phyloP scores from a whole-genome alignment of 2,113 vertebrate species.

The Rhinolophus sinicus region DNA sequence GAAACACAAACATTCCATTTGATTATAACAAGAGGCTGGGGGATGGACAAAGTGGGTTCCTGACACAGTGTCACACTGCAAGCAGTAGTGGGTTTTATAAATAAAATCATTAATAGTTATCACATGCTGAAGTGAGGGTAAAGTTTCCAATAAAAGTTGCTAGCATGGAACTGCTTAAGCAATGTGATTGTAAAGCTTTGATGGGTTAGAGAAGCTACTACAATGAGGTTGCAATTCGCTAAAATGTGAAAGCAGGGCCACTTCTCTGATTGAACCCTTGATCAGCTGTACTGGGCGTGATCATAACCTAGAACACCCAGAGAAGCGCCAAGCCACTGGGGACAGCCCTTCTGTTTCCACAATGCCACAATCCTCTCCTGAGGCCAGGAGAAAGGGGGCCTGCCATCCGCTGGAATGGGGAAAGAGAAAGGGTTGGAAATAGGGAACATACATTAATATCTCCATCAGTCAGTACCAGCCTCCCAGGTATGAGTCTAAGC shows the following conservation, averaged over 20 bases:
- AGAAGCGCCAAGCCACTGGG: accelerated
- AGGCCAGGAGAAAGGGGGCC: neutral
- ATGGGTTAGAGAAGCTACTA: neutral
- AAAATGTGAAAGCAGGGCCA: neutral
- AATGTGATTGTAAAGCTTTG: neutral
- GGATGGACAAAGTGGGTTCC: neutral
- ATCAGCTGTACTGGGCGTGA: accelerated
- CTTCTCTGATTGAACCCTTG: neutral
- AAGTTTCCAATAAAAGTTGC: neutral
- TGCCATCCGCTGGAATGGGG: neutral
- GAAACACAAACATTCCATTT: slow-evolving; percentile 15
- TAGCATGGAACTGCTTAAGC: neutral
- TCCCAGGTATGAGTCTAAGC: neutral
- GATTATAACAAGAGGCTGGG: neutral
- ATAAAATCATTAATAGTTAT: neutral
- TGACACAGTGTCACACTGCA: neutral
- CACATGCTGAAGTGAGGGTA: neutral
- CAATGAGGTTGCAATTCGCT: neutral
- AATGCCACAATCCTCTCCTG: too few species aligned
- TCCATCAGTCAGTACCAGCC: neutral
- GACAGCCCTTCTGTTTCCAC: neutral
- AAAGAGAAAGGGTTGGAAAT: neutral
- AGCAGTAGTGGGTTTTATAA: neutral
- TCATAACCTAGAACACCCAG: neutral
- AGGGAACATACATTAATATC: neutral